These are phyloP conservation scores for Oxyscelio sp. DNA, from an alignment of 2,888 invertebrate species.

Conservation along the genomic window DNA sequence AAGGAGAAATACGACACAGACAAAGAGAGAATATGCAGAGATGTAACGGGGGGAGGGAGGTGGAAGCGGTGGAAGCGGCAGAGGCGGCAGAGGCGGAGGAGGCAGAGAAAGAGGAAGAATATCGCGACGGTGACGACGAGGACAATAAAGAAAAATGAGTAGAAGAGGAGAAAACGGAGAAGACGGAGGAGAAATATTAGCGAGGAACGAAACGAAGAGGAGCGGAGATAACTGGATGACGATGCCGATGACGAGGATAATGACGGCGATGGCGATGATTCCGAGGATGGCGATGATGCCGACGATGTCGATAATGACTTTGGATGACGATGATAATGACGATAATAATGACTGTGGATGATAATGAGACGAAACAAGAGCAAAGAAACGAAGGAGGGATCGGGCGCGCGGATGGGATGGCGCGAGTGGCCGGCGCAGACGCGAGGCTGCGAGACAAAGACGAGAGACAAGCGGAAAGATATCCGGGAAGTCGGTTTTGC, in stretches of 20 bases:
- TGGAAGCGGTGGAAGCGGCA: constrained; percentile 12
- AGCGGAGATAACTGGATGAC: too few relatives aligned
- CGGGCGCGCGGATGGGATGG: constrained; percentile 34
- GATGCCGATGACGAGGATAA: constrained; percentile 1
- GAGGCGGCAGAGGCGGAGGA: background rate
- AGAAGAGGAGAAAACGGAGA: constrained; percentile 31
- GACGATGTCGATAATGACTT: constrained; percentile 7
- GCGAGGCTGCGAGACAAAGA: constrained; percentile 71
- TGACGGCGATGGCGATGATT: constrained; percentile 10
- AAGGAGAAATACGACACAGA: too few relatives aligned
- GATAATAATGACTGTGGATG: constrained; percentile 29
- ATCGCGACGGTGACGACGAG: background rate
- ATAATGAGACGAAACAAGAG: constrained; percentile 41
- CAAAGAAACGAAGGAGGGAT: constrained; percentile 33
- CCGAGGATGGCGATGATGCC: background rate
- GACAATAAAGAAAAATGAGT: too few relatives aligned
- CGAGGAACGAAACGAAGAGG: background rate
- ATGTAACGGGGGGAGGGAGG: too few relatives aligned
- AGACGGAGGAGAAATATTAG: background rate
- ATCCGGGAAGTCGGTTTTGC: constrained; percentile 84
- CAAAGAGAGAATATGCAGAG: too few relatives aligned
- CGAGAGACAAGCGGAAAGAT: constrained; percentile 86
- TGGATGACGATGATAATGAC: constrained; percentile 8
- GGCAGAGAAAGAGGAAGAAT: background rate
- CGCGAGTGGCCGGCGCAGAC: constrained; percentile 28